Evolutionary conservation across 2,888 invertebrate genomes (phyloP).

Genomic region (Leptinotarsa haldemani): DNA sequence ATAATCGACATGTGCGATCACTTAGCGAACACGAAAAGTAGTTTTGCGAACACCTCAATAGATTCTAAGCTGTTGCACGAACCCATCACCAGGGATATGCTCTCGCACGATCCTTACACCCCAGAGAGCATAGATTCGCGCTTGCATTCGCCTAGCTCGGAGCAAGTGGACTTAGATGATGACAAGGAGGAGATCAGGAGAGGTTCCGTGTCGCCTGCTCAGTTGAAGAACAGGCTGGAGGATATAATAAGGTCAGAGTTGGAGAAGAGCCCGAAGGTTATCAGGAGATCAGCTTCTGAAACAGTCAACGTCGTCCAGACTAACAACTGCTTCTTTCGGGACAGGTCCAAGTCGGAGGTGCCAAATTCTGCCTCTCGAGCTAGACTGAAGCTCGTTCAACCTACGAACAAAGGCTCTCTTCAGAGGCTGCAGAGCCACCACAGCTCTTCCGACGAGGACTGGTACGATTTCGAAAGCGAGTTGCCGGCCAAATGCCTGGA

Average conservation of each 20-base stretch:
- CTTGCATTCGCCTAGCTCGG: slow-evolving; percentile 72
- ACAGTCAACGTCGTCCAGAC: slow-evolving; percentile 43
- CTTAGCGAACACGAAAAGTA: slow-evolving; percentile 52
- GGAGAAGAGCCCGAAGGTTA: slow-evolving; percentile 49
- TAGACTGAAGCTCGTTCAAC: slow-evolving; percentile 46
- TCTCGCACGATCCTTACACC: slow-evolving; percentile 78
- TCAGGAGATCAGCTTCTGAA: slow-evolving; percentile 57
- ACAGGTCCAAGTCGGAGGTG: slow-evolving; percentile 59
- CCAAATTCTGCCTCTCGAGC: slow-evolving; percentile 48
- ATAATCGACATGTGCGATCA: slow-evolving; percentile 63
- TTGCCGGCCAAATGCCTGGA: slow-evolving; percentile 33
- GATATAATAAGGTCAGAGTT: slow-evolving; percentile 62
- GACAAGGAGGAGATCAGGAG: slow-evolving; percentile 59
- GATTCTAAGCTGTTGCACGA: slow-evolving; percentile 69
- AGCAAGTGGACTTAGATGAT: slow-evolving; percentile 60
- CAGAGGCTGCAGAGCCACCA: slow-evolving; percentile 64
- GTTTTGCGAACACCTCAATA: slow-evolving; percentile 57
- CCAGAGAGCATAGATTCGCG: slow-evolving; percentile 86
- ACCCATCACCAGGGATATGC: slow-evolving; percentile 65
- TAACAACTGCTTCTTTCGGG: slow-evolving; percentile 46
- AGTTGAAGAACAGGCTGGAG: slow-evolving; percentile 73
- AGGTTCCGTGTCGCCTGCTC: slow-evolving; percentile 71
- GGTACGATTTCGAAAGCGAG: slow-evolving; percentile 64
- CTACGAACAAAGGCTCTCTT: slow-evolving; percentile 53
- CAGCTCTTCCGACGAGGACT: slow-evolving; percentile 67